A percentile compares a stretch with the other conserved stretches of the same genome.
These are phyloP conservation scores for Opisthograptis luteolata DNA, from an alignment of 2,888 invertebrate species.

Conservation along the genomic window DNA sequence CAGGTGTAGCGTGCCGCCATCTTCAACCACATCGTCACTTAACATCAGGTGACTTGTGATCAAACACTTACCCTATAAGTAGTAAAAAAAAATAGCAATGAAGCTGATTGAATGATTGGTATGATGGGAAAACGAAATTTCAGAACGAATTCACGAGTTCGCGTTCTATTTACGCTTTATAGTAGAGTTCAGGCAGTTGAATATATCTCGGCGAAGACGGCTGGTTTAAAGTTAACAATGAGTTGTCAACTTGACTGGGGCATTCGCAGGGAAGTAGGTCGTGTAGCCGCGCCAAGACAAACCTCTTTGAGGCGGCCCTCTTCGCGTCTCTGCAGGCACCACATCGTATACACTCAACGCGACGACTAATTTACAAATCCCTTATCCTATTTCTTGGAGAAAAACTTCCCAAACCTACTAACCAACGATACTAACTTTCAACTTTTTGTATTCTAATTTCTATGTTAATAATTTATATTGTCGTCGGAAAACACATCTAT, in stretches of 20 bases:
- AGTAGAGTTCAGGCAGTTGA: constrained; percentile 27
- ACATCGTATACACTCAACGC: constrained; percentile 13
- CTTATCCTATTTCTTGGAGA: constrained; percentile 1
- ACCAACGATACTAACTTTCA: too few relatives aligned
- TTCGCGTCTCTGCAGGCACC: constrained; percentile 28
- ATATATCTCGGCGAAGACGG: constrained; percentile 34
- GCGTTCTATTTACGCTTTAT: constrained; percentile 12
- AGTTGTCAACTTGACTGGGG: constrained; percentile 45
- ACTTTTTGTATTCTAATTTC: too few relatives aligned
- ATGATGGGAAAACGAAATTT: too few relatives aligned
- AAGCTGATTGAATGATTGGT: too few relatives aligned
- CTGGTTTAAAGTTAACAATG: constrained; percentile 53
- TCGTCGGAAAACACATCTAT: too few relatives aligned
- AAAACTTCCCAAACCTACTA: too few relatives aligned
- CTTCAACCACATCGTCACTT: too few relatives aligned
- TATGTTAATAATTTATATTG: too few relatives aligned
- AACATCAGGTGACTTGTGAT: too few relatives aligned
- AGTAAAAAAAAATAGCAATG: too few relatives aligned
- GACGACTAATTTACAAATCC: constrained; percentile 15
- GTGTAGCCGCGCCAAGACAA: constrained; percentile 50
- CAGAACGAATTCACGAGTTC: not conserved
- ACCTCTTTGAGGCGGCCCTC: constrained; percentile 41
- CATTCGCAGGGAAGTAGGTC: constrained; percentile 57
- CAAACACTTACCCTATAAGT: too few relatives aligned
- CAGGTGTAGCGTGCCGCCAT: too few relatives aligned